Conservation (phyloP, 2,113 vertebrate species). For the Protobothrops mucrosquamatus region DNA sequence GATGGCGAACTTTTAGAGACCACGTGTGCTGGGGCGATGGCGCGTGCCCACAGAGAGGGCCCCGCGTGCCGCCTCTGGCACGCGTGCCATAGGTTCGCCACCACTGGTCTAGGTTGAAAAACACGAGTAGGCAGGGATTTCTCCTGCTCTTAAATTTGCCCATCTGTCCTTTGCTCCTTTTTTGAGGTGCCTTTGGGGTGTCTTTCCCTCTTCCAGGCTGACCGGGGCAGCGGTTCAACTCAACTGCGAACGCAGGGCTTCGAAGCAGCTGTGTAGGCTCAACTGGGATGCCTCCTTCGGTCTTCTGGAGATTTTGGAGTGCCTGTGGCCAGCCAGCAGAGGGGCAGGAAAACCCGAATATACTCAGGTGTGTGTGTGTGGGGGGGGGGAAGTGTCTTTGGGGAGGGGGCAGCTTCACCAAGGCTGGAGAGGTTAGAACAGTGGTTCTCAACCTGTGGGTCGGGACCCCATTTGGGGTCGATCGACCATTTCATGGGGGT, state of each 20-base stretch:
- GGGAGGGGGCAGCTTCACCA: not conserved
- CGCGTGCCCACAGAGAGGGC: too few species aligned
- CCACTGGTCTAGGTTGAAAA: not conserved
- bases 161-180: not conserved
- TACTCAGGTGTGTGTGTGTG: slow-evolving; percentile 71
- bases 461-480: too few species aligned
- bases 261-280: slow-evolving; percentile 54
- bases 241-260: slow-evolving; percentile 75
- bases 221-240: slow-evolving; percentile 83
- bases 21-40: too few species aligned
- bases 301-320: slow-evolving; percentile 85
- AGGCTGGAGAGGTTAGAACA: not conserved
- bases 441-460: too few species aligned
- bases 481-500: too few species aligned
- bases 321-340: slow-evolving; percentile 71
- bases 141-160: not conserved
- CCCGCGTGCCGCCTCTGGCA: too few species aligned
- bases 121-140: not conserved
- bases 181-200: not conserved
- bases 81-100: too few species aligned
- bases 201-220: slow-evolving; percentile 61
- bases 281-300: slow-evolving; percentile 82
- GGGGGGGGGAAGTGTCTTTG: not conserved
- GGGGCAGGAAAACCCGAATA: slow-evolving; percentile 61
- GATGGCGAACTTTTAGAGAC: too few species aligned